Evolutionary conservation across 2,797 vertebrate species (phyloP).

Genomic region (Acomys russatus): DNA sequence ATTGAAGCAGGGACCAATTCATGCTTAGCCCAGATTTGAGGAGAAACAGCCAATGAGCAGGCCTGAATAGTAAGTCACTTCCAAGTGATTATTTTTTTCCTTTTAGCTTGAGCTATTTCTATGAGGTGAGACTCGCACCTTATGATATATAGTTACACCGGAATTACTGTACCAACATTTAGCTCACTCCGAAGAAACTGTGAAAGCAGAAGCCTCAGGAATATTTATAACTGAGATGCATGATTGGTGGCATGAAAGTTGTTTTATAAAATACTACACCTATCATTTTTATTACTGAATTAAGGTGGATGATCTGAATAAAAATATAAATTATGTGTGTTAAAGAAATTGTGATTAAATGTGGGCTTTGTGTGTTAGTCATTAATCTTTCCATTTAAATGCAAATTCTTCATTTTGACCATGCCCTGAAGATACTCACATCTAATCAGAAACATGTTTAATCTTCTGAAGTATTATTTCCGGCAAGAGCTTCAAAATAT

Average conservation of each 20-base stretch:
- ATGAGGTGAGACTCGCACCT: conserved; percentile 76
- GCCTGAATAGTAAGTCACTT: neutral
- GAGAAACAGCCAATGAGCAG: conserved; percentile 7
- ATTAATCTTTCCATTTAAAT: conserved; percentile 92
- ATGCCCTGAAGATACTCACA: conserved; percentile 86
- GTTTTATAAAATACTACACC: conserved; percentile 77
- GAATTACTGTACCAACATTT: conserved; percentile 78
- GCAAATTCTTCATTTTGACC: conserved; percentile 90
- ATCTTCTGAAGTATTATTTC: conserved; percentile 85
- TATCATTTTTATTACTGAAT: conserved; percentile 84
- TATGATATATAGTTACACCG: conserved; percentile 77
- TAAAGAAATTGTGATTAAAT: conserved; percentile 88
- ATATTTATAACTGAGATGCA: conserved; percentile 74
- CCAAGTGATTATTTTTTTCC: conserved; percentile 31
- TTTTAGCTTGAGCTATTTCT: conserved; percentile 73
- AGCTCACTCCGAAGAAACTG: conserved; percentile 70
- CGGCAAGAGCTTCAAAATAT: conserved; percentile 63
- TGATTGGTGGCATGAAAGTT: conserved; percentile 74
- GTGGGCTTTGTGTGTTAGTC: conserved; percentile 87
- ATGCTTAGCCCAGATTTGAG: neutral
- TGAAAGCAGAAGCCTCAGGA: conserved; percentile 74
- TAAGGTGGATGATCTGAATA: conserved; percentile 86
- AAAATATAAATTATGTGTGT: conserved; percentile 88
- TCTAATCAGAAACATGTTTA: conserved; percentile 89
- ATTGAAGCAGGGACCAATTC: neutral